Base-by-base conservation (phyloP, 2,113 vertebrate genomes). In the Notothenia rossii region DNA sequence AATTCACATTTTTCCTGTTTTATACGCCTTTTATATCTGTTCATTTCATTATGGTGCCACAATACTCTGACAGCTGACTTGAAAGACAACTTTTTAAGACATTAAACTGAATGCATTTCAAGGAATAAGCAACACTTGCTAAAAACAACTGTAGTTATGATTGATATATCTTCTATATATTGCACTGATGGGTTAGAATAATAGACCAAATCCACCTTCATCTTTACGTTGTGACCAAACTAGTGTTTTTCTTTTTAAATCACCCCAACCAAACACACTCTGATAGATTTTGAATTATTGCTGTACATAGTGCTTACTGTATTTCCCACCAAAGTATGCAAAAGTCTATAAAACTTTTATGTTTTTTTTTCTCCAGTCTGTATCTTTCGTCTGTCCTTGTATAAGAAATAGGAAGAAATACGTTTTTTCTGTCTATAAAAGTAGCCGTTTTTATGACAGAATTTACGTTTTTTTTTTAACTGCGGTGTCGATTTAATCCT, bases 181-280 rank as follows among this genome's bases (percentile, higher is more conserved):
- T 94, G 92, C 93, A 94, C 93, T 94, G 93, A 94, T 61, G 68
- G 61, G 55, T 81, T 59, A 20, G 10, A 80, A 53, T 48, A 72
- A 65, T 2, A 76, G 66, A 54, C 53, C 48, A 51, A 72, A 36
- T 49, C 56, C 59, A 51, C 1, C 56, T 60, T 75, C 40, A 59
- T 50, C 22, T 25, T 63, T 25, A 33, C 29, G 10, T 78, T 66
- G 61, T 66, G 61, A 90, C 82, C 82, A 88, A 87, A 86, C 7
- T 54, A 36, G 65, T 72, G 60, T 61, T 75, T 53, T 48, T 40
- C 29, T 72, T 63, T 20, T 74, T 48, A 51, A 36, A 45, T 65
- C 29, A 53, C 5, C 17, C n/a, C 40, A 77, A 65, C 15, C 72
- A 72, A 65, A 81, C 70, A 84, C 51, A 64, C 43, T 61, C 78